phyloP scores from a whole-genome alignment of 2,888 invertebrate genomes.

The Lycocerus yunnanus region DNA sequence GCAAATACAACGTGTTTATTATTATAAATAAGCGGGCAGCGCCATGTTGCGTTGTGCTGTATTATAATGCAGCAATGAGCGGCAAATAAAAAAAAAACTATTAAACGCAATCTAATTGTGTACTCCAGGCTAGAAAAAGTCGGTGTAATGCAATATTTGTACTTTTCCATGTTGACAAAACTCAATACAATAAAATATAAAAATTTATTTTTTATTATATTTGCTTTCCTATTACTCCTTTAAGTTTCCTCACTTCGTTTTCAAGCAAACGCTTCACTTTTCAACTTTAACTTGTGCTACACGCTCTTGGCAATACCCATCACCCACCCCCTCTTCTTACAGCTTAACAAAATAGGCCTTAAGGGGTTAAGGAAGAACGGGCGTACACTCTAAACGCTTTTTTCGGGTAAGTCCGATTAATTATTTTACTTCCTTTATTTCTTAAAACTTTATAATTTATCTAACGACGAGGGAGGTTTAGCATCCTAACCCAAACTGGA shows the following conservation, averaged over 20 bases:
- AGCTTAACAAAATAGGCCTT: too few relatives aligned
- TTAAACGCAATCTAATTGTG: slow-evolving; percentile 54
- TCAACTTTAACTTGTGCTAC: too few relatives aligned
- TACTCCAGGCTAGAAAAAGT: slow-evolving; percentile 56
- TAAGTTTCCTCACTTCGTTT: not conserved
- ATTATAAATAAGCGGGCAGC: slow-evolving; percentile 30
- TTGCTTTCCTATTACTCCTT: not conserved
- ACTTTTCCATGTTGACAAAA: slow-evolving; percentile 66
- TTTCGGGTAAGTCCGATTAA: too few relatives aligned
- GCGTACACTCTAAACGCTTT: too few relatives aligned
- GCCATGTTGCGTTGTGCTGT: slow-evolving; percentile 27
- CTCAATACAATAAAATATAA: slow-evolving; percentile 63
- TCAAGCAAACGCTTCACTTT: too few relatives aligned
- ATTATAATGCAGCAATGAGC: slow-evolving; percentile 31
- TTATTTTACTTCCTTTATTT: too few relatives aligned
- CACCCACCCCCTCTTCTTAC: too few relatives aligned
- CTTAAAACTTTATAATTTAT: too few relatives aligned
- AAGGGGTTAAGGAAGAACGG: too few relatives aligned
- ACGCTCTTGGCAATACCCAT: too few relatives aligned
- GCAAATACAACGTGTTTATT: slow-evolving; percentile 48
- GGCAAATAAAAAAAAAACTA: slow-evolving; percentile 32
- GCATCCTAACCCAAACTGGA: too few relatives aligned
- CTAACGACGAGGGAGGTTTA: too few relatives aligned
- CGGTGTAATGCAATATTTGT: slow-evolving; percentile 66
- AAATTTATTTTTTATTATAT: slow-evolving; percentile 36